Conservation (phyloP, 2,888 invertebrate species). For the Megalurothrips usitatus region DNA sequence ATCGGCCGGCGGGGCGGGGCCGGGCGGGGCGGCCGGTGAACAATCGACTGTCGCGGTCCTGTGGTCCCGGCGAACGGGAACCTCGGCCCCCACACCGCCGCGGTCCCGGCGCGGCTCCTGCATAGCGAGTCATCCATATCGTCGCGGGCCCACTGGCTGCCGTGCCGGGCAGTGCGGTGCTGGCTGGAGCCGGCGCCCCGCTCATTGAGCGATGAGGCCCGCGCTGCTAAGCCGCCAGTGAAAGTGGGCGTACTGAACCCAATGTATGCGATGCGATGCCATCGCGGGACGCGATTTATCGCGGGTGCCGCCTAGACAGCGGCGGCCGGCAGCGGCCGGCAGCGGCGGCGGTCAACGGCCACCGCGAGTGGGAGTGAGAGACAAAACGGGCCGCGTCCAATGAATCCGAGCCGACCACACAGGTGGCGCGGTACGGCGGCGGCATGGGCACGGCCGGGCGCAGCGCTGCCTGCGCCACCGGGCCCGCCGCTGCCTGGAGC, state of each 20-base stretch:
- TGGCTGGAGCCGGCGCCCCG: too few relatives aligned
- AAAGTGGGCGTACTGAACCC: neutral
- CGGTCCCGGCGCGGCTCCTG: neutral
- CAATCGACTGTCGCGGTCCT: neutral
- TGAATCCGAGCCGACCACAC: neutral
- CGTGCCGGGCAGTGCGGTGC: too few relatives aligned
- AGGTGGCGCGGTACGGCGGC: conserved; percentile 3
- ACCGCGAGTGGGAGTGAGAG: too few relatives aligned
- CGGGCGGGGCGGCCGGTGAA: neutral
- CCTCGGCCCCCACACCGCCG: neutral
- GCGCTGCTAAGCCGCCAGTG: neutral
- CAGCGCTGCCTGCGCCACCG: neutral
- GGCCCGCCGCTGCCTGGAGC: too few relatives aligned
- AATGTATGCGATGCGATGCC: too few relatives aligned
- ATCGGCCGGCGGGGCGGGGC: neutral
- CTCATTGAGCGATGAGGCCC: neutral
- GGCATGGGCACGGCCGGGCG: neutral
- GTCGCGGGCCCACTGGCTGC: neutral
- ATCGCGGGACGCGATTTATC: neutral
- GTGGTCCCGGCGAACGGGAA: neutral
- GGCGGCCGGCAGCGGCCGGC: too few relatives aligned
- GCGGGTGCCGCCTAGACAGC: neutral
- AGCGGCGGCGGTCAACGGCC: too few relatives aligned
- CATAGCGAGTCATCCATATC: neutral
- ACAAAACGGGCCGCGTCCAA: neutral